Evolutionary conservation across 2,888 invertebrate genomes (phyloP).

Genomic region (Torymus auratus): DNA sequence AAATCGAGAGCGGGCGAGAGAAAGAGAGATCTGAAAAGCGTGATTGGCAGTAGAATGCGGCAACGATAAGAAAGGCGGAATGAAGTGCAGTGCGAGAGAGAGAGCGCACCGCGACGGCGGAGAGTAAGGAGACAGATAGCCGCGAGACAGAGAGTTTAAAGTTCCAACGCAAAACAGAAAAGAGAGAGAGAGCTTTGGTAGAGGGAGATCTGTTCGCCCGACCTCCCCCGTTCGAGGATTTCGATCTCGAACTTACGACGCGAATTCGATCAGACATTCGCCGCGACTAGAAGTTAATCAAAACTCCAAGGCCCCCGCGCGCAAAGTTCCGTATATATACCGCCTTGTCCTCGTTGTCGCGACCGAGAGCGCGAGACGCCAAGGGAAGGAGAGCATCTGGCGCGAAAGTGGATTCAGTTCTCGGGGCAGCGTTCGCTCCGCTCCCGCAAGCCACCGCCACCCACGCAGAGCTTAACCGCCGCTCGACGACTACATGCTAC

Average conservation of each 20-base stretch:
- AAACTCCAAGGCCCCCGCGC: conserved; percentile 64
- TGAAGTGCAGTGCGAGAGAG: conserved; percentile 6
- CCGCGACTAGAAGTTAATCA: conserved; percentile 71
- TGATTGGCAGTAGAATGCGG: conserved; percentile 58
- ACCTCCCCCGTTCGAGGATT: conserved; percentile 34
- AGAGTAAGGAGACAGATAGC: conserved; percentile 15
- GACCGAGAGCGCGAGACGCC: conserved; percentile 14
- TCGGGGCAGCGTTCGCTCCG: conserved; percentile 45
- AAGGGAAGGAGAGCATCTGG: conserved; percentile 61
- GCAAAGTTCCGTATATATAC: conserved; percentile 52
- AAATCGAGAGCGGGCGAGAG: neutral
- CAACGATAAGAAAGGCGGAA: conserved; percentile 54
- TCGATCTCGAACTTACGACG: conserved; percentile 55
- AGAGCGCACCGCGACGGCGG: conserved; percentile 21
- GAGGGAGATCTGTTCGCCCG: neutral
- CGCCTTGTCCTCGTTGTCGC: conserved; percentile 58
- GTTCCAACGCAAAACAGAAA: conserved; percentile 12
- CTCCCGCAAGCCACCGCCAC: neutral
- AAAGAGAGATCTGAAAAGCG: conserved; percentile 36
- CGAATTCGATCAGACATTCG: conserved; percentile 68
- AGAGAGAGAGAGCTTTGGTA: neutral
- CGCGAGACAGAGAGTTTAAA: conserved; percentile 22
- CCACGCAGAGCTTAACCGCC: conserved; percentile 25
- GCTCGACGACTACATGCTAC: neutral
- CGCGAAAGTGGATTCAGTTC: conserved; percentile 61